phyloP scores from a whole-genome alignment of 2,113 vertebrate genomes.

The Sclerurus mexicanus region DNA sequence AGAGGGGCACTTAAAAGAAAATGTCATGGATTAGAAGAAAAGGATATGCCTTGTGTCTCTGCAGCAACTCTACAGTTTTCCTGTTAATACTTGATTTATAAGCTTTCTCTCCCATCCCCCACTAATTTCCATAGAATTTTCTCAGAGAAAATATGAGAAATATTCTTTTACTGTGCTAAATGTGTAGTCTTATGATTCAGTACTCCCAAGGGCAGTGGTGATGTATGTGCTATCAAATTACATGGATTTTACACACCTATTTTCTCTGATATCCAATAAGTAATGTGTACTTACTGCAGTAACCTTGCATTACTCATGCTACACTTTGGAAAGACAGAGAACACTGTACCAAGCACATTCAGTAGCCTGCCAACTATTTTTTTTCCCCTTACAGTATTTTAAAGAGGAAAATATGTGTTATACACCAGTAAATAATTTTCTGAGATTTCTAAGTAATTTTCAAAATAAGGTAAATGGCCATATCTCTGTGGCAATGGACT shows the following conservation, averaged over 20 bases:
- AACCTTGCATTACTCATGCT: conserved; percentile 53
- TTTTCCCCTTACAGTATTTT: background rate
- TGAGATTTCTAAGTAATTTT: background rate
- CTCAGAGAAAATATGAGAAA: conserved; percentile 23
- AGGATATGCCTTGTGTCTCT: background rate
- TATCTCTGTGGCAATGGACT: background rate
- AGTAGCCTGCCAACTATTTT: background rate
- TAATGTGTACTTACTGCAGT: conserved; percentile 49
- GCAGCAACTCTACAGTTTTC: background rate
- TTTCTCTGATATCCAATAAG: conserved; percentile 44
- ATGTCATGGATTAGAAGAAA: background rate
- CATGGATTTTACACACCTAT: conserved; percentile 52
- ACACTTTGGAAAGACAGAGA: background rate
- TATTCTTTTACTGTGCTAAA: conserved; percentile 33
- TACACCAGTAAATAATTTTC: background rate
- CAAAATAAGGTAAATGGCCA: background rate
- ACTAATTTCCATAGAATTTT: conserved; percentile 17
- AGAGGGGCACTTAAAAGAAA: conserved; percentile 34
- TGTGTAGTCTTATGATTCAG: conserved; percentile 30
- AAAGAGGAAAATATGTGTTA: background rate
- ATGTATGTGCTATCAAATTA: conserved; percentile 38
- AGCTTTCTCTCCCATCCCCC: background rate
- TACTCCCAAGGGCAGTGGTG: conserved; percentile 7
- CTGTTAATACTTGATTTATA: conserved; percentile 39
- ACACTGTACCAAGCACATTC: background rate